These are phyloP conservation scores for Choreutis nemorana DNA, from an alignment of 2,888 invertebrate species.

Conservation along the genomic window DNA sequence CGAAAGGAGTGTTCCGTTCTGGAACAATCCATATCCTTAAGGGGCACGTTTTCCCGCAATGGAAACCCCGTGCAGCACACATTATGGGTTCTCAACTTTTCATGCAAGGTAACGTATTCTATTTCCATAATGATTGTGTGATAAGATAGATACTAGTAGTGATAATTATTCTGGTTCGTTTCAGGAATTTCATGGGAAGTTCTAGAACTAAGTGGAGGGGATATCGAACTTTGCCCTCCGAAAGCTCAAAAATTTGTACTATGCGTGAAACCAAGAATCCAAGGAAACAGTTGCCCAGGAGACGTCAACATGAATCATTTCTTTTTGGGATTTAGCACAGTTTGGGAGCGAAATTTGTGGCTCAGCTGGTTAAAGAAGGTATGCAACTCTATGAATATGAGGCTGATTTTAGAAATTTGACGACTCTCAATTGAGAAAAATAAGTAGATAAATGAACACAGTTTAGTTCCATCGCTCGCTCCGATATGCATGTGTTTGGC, in stretches of 20 bases:
- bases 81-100: constrained; percentile 68
- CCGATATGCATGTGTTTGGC: constrained; percentile 3
- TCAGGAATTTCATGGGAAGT: constrained; percentile 46
- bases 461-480: constrained; percentile 1
- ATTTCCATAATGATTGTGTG: neutral
- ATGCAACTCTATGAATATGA: constrained; percentile 17
- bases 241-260: constrained; percentile 51
- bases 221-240: constrained; percentile 47
- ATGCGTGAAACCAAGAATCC: constrained; percentile 49
- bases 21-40: constrained; percentile 68
- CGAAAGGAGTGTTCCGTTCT: constrained; percentile 46
- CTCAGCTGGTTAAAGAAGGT: constrained; percentile 71
- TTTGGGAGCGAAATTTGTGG: constrained; percentile 75
- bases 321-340: constrained; percentile 70
- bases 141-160: neutral
- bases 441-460: neutral
- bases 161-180: constrained; percentile 15
- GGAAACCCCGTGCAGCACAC: constrained; percentile 69
- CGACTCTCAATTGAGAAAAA: neutral
- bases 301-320: constrained; percentile 55
- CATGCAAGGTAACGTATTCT: constrained; percentile 49
- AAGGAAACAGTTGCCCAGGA: constrained; percentile 30
- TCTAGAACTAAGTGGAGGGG: constrained; percentile 49
- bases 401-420: constrained; percentile 1
- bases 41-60: constrained; percentile 74